Base-by-base conservation (phyloP, 2,113 vertebrate genomes). In the Sinocyclocheilus rhinocerous region DNA sequence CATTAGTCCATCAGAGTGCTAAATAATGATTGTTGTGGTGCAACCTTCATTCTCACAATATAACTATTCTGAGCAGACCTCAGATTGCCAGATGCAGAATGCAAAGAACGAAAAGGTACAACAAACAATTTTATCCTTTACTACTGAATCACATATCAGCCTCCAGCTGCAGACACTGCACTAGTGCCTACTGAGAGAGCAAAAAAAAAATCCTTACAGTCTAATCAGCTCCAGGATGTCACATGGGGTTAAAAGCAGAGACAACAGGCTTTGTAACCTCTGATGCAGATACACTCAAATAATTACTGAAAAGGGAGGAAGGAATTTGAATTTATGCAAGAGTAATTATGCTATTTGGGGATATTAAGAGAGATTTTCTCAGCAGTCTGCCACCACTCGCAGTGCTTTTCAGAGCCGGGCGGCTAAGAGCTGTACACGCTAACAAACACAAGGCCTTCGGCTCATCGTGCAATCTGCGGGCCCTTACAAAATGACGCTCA, bases 391-490 rank as follows among this genome's bases (percentile, higher is more conserved):
- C 88, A 59, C 79, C 85, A 81, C 88, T 90, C 50, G 76, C 75
- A 24, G 85, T 84, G 84, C 84, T 70, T 76, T 89, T 88, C 73
- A 65, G 86, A 84, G 86, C 55, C 67, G 76, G 65, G 67, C 55
- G 22, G 78, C 82, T 85, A 78, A 92, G 78, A 24, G 81, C 70
- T 61, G 50, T 70, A 85, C 87, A 89, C 61, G 86, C 88, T 87
- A 86, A 87, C 15, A 84, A 87, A 83, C 87, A 85, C 87, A 90
- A 89, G 86, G 69, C 88, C 81, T 39, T 87, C 82, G 70, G 89
- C 89, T 92, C 84, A 85, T 82, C 87, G 89, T 90, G 83, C 85
- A 90, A 91, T 92, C 90, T 91, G 79, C 84, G 90, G 89, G 88
- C 92, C 90, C 91, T 87, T 83, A 77, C 79, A 48, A 86, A 82